phyloP scores from a whole-genome alignment of 2,888 invertebrate genomes.

The Latrodectus hesperus region DNA sequence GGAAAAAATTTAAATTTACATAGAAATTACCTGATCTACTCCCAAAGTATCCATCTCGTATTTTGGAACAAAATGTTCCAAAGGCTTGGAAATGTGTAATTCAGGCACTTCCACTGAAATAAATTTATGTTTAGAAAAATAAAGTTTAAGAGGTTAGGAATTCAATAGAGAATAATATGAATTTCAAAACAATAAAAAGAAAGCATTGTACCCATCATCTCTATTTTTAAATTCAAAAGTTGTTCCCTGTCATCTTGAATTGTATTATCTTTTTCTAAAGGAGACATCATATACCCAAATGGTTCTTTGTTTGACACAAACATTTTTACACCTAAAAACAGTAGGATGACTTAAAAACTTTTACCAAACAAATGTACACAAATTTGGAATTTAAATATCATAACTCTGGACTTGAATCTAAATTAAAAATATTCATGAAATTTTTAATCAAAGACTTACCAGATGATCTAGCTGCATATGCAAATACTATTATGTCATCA shows the following conservation, averaged over 20 bases:
- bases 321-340: conserved; percentile 79
- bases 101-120: conserved; percentile 74
- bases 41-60: conserved; percentile 80
- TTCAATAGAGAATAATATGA: not conserved
- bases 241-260: conserved; percentile 82
- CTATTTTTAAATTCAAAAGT: conserved; percentile 84
- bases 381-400: too few species aligned
- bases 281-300: conserved; percentile 89
- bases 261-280: conserved; percentile 83
- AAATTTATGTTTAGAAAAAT: conserved; percentile 1
- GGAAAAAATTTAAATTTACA: too few species aligned
- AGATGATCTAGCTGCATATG: conserved; percentile 84
- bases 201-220: conserved; percentile 80
- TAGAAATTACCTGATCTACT: conserved; percentile 79
- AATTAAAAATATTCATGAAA: conserved; percentile 52
- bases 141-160: not conserved
- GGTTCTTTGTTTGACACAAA: conserved; percentile 86
- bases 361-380: too few species aligned
- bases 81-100: conserved; percentile 73
- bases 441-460: conserved; percentile 75
- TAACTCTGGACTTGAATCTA: too few species aligned
- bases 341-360: too few species aligned
- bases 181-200: not conserved
- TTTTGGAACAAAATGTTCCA: conserved; percentile 74
- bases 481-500: conserved; percentile 96